A percentile compares a stretch with the other conserved stretches of the same genome.
phyloP scores from a whole-genome alignment of 2,113 vertebrate species.

The Bos javanicus region DNA sequence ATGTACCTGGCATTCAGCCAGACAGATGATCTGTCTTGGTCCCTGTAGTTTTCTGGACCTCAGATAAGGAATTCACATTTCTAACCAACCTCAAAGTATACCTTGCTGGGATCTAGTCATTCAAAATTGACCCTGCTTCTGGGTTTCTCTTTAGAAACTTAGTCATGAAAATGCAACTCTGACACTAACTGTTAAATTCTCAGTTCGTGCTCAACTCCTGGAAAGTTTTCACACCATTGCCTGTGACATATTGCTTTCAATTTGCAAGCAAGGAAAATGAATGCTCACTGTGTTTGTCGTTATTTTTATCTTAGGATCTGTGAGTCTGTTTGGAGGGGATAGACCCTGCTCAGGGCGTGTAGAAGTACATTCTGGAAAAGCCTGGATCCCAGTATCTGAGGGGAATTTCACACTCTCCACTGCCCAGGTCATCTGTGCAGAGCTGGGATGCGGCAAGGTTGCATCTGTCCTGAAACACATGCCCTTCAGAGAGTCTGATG shows the following conservation, averaged over 20 bases:
- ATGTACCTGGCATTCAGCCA: background rate
- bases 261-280: background rate
- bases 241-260: background rate
- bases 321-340: background rate
- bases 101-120: background rate
- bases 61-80: background rate
- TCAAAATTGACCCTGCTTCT: background rate
- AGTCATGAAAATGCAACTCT: background rate
- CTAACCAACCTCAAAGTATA: too few relatives aligned
- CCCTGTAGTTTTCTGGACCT: background rate
- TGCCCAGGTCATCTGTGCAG: conserved; percentile 41
- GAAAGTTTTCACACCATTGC: background rate
- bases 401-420: background rate
- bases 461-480: background rate
- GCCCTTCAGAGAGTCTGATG: background rate
- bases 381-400: background rate
- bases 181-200: background rate
- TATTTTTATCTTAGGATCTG: background rate
- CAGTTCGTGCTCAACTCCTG: too few relatives aligned
- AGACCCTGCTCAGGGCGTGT: background rate
- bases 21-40: background rate
- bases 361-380: background rate
- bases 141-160: background rate
- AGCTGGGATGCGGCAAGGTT: background rate
- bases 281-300: background rate